Conservation (phyloP, 2,888 invertebrate genomes). For the Pachliopta kotzebuea region DNA sequence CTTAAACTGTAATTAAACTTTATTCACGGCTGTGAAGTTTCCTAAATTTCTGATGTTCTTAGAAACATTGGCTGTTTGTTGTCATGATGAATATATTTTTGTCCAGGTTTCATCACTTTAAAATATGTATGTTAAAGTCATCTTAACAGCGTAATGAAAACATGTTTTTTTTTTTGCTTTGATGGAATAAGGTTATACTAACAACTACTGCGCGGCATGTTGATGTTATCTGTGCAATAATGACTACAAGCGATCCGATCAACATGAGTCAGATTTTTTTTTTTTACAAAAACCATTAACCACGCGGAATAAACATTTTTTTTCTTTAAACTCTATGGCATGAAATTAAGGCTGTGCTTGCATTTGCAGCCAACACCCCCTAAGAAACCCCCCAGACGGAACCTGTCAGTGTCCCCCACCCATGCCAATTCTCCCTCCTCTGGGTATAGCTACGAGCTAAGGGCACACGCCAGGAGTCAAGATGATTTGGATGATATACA, state of each 20-base stretch:
- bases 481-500: constrained; percentile 85
- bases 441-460: constrained; percentile 81
- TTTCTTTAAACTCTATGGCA: background rate
- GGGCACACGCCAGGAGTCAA: constrained; percentile 84
- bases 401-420: constrained; percentile 92
- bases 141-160: background rate
- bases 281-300: background rate
- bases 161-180: background rate
- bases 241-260: background rate
- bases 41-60: too few relatives aligned
- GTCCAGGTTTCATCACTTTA: too few relatives aligned
- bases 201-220: background rate
- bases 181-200: background rate
- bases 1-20: too few relatives aligned
- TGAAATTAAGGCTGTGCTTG: constrained; percentile 30
- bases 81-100: too few relatives aligned
- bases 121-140: too few relatives aligned
- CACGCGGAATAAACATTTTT: background rate
- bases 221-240: background rate
- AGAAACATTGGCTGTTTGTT: too few relatives aligned
- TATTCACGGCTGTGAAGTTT: too few relatives aligned
- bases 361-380: constrained; percentile 88
- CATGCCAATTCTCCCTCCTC: constrained; percentile 82
- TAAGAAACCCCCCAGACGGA: constrained; percentile 93
- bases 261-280: constrained; percentile 13